phyloP scores from a whole-genome alignment of 2,797 vertebrate species.

The Propithecus deckenii region DNA sequence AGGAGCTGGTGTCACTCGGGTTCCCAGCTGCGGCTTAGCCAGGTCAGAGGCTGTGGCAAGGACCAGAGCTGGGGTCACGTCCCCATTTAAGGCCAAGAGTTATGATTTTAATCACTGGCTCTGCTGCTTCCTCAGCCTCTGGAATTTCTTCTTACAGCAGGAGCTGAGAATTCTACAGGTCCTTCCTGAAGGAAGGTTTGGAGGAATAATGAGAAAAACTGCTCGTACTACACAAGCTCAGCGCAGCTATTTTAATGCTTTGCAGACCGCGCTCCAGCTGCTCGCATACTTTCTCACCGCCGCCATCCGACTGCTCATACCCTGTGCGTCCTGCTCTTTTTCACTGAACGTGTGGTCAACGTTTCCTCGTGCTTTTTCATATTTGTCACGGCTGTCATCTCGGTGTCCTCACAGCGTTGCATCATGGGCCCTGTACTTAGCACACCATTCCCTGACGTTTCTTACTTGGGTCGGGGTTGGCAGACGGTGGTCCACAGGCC shows the following conservation, averaged over 20 bases:
- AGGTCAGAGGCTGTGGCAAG: background rate
- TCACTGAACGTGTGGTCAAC: background rate
- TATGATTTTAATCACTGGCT: background rate
- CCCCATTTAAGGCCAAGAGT: background rate
- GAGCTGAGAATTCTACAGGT: background rate
- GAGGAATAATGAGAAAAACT: background rate
- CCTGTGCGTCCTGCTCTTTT: background rate
- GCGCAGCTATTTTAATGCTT: background rate
- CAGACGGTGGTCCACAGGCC: background rate
- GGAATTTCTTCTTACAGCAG: background rate
- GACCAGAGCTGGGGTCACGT: background rate
- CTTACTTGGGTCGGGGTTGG: too few relatives aligned
- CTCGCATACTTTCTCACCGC: background rate
- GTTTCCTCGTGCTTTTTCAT: background rate
- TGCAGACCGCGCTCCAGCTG: background rate
- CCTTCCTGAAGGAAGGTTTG: background rate
- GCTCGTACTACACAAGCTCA: fast-evolving
- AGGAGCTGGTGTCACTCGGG: background rate
- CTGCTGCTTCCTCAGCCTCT: background rate
- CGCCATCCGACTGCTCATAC: fast-evolving
- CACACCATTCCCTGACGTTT: background rate
- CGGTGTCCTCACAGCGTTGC: fast-evolving
- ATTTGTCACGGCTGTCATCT: background rate
- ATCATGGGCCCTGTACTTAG: too few relatives aligned
- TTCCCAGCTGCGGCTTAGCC: background rate